Evolutionary conservation across 2,797 vertebrate species (phyloP).

Genomic region (Silurus lanzhouensis): DNA sequence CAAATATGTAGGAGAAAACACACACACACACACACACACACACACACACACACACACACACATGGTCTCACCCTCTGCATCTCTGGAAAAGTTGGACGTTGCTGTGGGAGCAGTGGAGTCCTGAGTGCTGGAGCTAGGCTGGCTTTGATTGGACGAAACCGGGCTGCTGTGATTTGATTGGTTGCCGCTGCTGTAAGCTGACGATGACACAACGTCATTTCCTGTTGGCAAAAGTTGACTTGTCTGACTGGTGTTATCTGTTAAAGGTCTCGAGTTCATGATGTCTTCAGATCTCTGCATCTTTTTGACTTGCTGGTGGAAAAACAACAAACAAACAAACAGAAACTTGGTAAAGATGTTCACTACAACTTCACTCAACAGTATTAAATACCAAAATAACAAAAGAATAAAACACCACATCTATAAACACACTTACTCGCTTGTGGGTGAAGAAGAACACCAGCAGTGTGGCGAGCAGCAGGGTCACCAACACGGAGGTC

Average conservation of each 20-base stretch:
- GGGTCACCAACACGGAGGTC: slow-evolving; percentile 69
- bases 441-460: slow-evolving; percentile 74
- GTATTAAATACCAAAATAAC: neutral
- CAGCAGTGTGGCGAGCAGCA: slow-evolving; percentile 85
- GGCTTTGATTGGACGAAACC: slow-evolving; percentile 32
- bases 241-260: slow-evolving; percentile 49
- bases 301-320: slow-evolving; percentile 68
- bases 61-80: slow-evolving; percentile 40
- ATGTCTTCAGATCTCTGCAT: slow-evolving; percentile 71
- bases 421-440: slow-evolving; percentile 64
- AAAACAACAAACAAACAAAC: slow-evolving; percentile 18
- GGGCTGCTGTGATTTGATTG: slow-evolving; percentile 50
- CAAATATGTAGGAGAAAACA: no score
- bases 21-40: neutral
- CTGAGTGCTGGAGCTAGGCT: slow-evolving; percentile 48
- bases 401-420: neutral
- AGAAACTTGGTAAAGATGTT: slow-evolving; percentile 7
- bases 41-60: neutral
- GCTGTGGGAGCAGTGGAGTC: slow-evolving; percentile 40
- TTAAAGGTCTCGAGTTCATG: slow-evolving; percentile 70
- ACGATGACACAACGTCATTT: slow-evolving; percentile 44
- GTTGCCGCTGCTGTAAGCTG: slow-evolving; percentile 43
- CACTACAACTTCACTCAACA: neutral
- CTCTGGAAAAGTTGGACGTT: neutral
- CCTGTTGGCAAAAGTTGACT: slow-evolving; percentile 35